These are phyloP conservation scores for Pseudomugil tenellus DNA, from an alignment of 2,797 vertebrate genomes.

Conservation along the genomic window DNA sequence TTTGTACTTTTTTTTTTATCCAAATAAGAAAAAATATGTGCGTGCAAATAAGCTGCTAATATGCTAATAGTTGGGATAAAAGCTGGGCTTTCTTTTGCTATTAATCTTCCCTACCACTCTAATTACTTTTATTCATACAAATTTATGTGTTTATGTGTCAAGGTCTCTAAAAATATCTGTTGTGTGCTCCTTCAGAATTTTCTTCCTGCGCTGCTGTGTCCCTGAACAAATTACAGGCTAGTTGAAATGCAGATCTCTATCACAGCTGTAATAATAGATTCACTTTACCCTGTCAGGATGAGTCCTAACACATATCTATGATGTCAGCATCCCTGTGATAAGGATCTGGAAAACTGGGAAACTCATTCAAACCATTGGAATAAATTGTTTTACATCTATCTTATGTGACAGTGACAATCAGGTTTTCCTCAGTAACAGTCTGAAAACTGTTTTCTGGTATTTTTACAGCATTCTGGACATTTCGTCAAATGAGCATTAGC, in stretches of 20 bases:
- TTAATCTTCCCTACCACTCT: not conserved
- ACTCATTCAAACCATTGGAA: not conserved
- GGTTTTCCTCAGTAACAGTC: too few relatives aligned
- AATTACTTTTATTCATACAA: not conserved
- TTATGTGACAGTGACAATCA: too few relatives aligned
- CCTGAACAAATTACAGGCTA: constrained; percentile 30
- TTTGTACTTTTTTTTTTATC: too few relatives aligned
- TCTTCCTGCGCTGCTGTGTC: not conserved
- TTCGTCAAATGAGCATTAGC: not conserved
- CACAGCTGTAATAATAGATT: constrained; percentile 13
- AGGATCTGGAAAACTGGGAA: not conserved
- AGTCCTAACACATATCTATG: constrained; percentile 21
- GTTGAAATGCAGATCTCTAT: constrained; percentile 48
- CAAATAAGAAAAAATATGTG: too few relatives aligned
- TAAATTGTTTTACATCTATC: not conserved
- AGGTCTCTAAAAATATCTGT: constrained; percentile 1
- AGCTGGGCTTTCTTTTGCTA: too few relatives aligned
- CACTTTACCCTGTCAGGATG: constrained; percentile 27
- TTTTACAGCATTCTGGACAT: not conserved
- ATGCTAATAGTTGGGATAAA: too few relatives aligned
- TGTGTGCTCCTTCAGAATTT: constrained; percentile 23
- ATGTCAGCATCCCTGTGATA: constrained; percentile 20
- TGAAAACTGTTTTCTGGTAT: not conserved
- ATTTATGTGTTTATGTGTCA: constrained; percentile 1
- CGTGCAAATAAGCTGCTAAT: too few relatives aligned